These are phyloP conservation scores for Peromyscus californicus DNA, from an alignment of 2,113 vertebrate genomes.

Conservation along the genomic window DNA sequence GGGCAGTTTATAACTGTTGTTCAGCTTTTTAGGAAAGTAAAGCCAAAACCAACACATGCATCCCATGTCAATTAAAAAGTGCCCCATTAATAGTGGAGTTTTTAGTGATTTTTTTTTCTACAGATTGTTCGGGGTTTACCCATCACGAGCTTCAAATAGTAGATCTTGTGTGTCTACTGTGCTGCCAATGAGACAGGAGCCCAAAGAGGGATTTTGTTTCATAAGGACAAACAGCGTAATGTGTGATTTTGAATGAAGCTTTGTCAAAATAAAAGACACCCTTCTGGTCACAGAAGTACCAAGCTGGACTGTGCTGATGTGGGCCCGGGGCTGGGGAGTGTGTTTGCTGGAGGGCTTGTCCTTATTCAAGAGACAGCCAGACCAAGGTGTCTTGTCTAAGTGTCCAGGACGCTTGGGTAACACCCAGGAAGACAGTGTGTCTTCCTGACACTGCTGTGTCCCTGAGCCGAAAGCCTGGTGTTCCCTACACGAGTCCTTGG, in stretches of 20 bases:
- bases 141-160: neutral
- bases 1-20: neutral
- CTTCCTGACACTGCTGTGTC: neutral
- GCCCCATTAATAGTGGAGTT: neutral
- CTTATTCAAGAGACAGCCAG: neutral
- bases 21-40: neutral
- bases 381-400: neutral
- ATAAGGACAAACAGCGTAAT: neutral
- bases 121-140: neutral
- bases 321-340: neutral
- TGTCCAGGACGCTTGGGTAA: neutral
- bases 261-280: neutral
- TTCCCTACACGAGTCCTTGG: neutral
- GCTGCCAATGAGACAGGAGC: neutral
- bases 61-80: neutral
- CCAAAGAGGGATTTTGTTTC: neutral
- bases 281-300: neutral
- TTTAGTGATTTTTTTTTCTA: neutral
- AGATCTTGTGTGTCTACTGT: constrained; percentile 12
- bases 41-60: neutral
- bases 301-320: neutral
- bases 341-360: constrained; percentile 27
- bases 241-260: neutral
- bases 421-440: neutral
- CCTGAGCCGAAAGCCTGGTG: neutral